Conservation (phyloP, 2,113 vertebrate species). For the Paraplagusia blochii region DNA sequence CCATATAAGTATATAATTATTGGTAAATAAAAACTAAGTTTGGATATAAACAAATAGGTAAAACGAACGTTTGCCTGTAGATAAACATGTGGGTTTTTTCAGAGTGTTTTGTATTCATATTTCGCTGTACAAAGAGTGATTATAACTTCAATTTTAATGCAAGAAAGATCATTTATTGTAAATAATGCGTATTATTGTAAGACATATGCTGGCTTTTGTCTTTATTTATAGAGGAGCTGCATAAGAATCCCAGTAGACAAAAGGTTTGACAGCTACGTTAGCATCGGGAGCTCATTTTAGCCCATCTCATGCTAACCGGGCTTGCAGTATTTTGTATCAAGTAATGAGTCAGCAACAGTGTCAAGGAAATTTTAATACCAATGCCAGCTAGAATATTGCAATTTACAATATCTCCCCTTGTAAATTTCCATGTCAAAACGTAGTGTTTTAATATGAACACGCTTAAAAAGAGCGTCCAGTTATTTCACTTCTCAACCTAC, state of each 20-base stretch:
- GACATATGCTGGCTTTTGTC: slow-evolving; percentile 25
- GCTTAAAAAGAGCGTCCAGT: too few relatives aligned
- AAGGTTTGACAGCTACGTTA: slow-evolving; percentile 65
- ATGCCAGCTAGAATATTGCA: neutral
- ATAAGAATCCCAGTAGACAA: slow-evolving; percentile 43
- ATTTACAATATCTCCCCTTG: too few relatives aligned
- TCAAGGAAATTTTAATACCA: accelerated
- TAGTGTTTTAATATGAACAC: too few relatives aligned
- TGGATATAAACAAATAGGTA: too few relatives aligned
- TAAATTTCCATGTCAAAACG: too few relatives aligned
- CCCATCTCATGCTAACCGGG: slow-evolving; percentile 29
- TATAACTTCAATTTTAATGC: too few relatives aligned
- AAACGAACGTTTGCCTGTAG: too few relatives aligned
- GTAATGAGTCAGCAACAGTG: neutral
- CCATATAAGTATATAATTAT: too few relatives aligned
- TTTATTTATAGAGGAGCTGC: slow-evolving; percentile 3
- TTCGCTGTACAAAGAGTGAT: too few relatives aligned
- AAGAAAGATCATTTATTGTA: neutral
- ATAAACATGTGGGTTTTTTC: too few relatives aligned
- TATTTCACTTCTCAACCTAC: slow-evolving; percentile 21
- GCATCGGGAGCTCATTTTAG: slow-evolving; percentile 48
- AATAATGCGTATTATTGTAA: neutral
- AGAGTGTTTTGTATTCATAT: too few relatives aligned
- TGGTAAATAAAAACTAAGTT: too few relatives aligned
- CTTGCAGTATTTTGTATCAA: slow-evolving; percentile 18